Evolutionary conservation across 1,140 invertebrate genomes (phyloP).

Genomic region (Kradibia gibbosae): DNA sequence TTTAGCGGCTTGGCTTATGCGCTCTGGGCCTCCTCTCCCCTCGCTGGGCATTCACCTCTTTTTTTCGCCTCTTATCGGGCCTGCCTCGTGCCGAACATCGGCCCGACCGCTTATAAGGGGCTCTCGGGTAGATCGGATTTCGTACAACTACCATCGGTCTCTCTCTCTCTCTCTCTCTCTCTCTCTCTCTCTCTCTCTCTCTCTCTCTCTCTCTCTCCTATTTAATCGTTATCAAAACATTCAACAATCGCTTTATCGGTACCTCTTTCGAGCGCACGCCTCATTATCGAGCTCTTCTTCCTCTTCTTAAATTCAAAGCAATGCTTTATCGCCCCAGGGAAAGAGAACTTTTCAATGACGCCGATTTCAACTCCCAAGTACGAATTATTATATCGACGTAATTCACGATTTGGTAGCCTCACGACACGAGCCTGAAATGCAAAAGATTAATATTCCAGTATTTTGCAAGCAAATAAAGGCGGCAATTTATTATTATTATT

Average conservation of each 20-base stretch:
- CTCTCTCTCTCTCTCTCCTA: too few relatives aligned
- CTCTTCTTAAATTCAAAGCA: background rate
- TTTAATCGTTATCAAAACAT: too few relatives aligned
- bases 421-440: background rate
- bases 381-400: constrained; percentile 9
- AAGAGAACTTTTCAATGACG: background rate
- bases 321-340: background rate
- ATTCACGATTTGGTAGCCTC: background rate
- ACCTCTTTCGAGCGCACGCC: too few relatives aligned
- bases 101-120: background rate
- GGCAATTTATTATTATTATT: too few relatives aligned
- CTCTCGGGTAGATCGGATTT: background rate
- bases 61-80: constrained; percentile 3
- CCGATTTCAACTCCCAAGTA: background rate
- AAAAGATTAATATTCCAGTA: constrained; percentile 1
- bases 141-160: background rate
- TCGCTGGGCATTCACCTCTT: constrained; percentile 14
- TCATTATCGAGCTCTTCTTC: background rate
- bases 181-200: too few relatives aligned
- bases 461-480: background rate
- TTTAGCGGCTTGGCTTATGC: background rate
- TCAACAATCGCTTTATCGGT: too few relatives aligned
- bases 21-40: too few relatives aligned
- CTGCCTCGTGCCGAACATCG: constrained; percentile 5
- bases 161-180: background rate